phyloP scores from a whole-genome alignment of 2,888 invertebrate genomes.

The Allolobophora icterica region DNA sequence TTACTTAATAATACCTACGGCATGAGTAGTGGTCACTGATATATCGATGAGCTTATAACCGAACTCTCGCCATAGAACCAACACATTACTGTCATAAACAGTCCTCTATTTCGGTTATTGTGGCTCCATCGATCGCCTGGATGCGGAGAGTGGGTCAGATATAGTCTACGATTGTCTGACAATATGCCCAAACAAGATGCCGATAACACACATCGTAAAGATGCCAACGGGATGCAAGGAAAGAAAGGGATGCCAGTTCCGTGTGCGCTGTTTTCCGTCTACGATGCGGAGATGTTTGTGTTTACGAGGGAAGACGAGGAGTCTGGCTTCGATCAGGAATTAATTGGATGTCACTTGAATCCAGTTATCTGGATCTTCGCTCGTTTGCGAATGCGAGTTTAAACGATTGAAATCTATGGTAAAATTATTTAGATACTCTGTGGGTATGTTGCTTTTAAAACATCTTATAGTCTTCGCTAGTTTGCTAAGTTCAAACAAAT shows the following conservation, averaged over 20 bases:
- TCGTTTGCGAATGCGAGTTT: not conserved
- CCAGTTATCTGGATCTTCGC: not conserved
- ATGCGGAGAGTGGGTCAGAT: not conserved
- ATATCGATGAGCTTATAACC: too few relatives aligned
- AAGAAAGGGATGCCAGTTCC: not conserved
- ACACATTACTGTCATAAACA: not conserved
- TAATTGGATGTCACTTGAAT: not conserved
- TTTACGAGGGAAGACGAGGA: not conserved
- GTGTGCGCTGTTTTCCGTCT: not conserved
- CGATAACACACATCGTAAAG: not conserved
- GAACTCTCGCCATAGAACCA: not conserved
- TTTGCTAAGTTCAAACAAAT: too few relatives aligned
- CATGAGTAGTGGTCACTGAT: too few relatives aligned
- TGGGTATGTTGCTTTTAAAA: too few relatives aligned
- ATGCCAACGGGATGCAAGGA: not conserved
- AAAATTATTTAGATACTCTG: too few relatives aligned
- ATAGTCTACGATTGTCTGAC: not conserved
- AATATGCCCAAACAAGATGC: not conserved
- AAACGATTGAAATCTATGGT: not conserved
- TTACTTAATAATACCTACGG: too few relatives aligned
- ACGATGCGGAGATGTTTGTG: not conserved
- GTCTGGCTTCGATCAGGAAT: not conserved
- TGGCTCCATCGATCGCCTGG: not conserved
- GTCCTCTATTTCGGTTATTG: not conserved
- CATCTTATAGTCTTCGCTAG: too few relatives aligned